Conservation (phyloP, 2,797 vertebrate genomes). For the Ptychadena robeensis region DNA sequence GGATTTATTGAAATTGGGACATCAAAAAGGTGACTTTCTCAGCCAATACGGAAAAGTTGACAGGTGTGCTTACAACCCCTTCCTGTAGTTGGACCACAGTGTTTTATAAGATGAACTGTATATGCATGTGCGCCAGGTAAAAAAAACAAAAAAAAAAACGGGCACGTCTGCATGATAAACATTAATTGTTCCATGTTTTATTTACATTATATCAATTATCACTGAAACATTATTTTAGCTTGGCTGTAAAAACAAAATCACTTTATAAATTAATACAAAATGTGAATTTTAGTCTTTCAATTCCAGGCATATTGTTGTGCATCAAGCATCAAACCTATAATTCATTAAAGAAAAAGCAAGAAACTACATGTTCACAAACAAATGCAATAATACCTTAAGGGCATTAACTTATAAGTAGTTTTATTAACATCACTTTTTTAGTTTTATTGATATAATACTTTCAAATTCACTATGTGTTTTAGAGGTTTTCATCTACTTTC, state of each 20-base stretch:
- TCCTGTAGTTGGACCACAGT: no score
- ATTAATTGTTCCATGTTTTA: not conserved
- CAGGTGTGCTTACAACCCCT: no score
- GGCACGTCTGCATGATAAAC: no score
- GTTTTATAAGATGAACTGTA: no score
- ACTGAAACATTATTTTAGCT: not conserved
- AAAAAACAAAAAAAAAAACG: no score
- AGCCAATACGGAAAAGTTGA: no score
- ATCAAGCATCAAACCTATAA: not conserved
- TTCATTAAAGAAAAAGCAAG: constrained; percentile 20
- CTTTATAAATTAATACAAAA: no score
- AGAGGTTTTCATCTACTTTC: constrained; percentile 19
- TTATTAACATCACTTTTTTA: not conserved
- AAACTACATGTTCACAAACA: constrained; percentile 16
- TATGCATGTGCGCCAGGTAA: no score
- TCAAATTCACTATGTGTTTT: constrained; percentile 5
- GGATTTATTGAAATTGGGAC: no score
- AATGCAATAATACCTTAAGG: constrained; percentile 18
- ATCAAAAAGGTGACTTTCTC: no score
- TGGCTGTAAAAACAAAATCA: not conserved
- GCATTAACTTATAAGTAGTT: constrained; percentile 17
- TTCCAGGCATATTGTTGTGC: not conserved
- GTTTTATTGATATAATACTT: not conserved
- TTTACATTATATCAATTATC: not conserved
- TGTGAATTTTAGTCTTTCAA: no score